Conservation (phyloP, 2,888 invertebrate genomes). For the Drosophila prostipennis region DNA sequence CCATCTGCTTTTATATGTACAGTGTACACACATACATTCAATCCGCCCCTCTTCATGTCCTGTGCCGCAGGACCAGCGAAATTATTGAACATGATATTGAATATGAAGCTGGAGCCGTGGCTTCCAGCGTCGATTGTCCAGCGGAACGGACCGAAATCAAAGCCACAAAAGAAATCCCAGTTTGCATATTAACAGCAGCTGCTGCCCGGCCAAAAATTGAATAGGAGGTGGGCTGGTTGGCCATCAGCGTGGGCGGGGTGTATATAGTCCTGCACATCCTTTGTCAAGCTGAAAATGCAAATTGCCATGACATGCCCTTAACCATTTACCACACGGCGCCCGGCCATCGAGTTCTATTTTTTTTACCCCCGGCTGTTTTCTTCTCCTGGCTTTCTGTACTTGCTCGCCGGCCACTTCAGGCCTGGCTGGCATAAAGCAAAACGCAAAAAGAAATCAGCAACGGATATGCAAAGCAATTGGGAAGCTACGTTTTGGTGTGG, state of each 20-base stretch:
- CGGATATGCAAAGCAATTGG: slow-evolving; percentile 44
- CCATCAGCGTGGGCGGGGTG: not conserved
- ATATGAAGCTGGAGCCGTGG: slow-evolving; percentile 46
- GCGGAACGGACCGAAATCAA: slow-evolving; percentile 61
- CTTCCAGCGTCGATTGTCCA: slow-evolving; percentile 18
- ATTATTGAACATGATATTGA: slow-evolving; percentile 77
- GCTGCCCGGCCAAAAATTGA: slow-evolving; percentile 52
- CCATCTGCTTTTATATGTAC: slow-evolving; percentile 39
- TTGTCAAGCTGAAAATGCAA: slow-evolving; percentile 78
- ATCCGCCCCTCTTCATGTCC: not conserved
- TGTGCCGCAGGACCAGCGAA: slow-evolving; percentile 42
- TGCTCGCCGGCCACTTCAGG: slow-evolving; percentile 33
- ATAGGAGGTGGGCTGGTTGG: slow-evolving; percentile 14
- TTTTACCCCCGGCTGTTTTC: slow-evolving; percentile 20
- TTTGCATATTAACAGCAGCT: slow-evolving; percentile 77
- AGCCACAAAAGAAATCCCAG: slow-evolving; percentile 78
- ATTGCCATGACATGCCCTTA: slow-evolving; percentile 79
- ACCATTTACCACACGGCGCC: slow-evolving; percentile 59
- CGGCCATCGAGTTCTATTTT: slow-evolving; percentile 23
- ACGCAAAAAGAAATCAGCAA: slow-evolving; percentile 69
- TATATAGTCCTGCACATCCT: slow-evolving; percentile 67
- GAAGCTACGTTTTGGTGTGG: not conserved
- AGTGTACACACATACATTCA: not conserved
- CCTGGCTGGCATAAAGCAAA: slow-evolving; percentile 66
- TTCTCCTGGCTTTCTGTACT: slow-evolving; percentile 32